Base-by-base conservation (phyloP, 2,888 invertebrate species). In the Cantharis rufa region DNA sequence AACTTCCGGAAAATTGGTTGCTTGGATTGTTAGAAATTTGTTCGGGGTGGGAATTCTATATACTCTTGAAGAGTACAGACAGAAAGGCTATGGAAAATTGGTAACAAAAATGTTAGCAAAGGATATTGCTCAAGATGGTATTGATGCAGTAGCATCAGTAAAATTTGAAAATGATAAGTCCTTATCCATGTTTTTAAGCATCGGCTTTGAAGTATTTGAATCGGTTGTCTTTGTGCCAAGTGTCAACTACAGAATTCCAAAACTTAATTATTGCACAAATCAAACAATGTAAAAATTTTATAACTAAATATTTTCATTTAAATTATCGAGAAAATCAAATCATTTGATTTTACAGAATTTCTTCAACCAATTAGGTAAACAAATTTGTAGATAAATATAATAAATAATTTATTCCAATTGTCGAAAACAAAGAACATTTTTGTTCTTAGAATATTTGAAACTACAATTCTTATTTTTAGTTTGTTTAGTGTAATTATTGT, bases 51-150 rank as follows among this genome's bases (percentile, higher is more conserved):
- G 85, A 15, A 81, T 86, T 7, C 81, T 88, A 21, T 88, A 89
- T 77, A 88, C 88, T 2, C 78, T 83, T 9, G 83, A 86, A 2
- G 81, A 83, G n/a, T 82, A 88, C 73, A 86, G 82, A 77, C 81
- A 86, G 64, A 87, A 84, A 76, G 88, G 89, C 21, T 88, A 88
- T 78, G 89, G 84, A 4, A 83, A 81, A 78, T 79, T 87, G 21
- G 83, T 88, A 15, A 82, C 84, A 2, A 85, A 86, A 82, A 79
- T 83, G 1, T 77, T 88, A 71, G 80, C 86, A 10, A 88, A 86
- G 75, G 78, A 83, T 70, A 83, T 88, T 15, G 87, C 85, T 1
- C 79, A 85, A 70, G 82, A 86, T 69, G 87, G 85, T 18, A 82
- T 84, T 71, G 79, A 84, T 72, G 81, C 86, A 2, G 61, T 82